Evolutionary conservation across 2,797 vertebrate genomes (phyloP), one percentile per base, ranked within the genome.

Genomic region (Myiothlypis coronata): DNA sequence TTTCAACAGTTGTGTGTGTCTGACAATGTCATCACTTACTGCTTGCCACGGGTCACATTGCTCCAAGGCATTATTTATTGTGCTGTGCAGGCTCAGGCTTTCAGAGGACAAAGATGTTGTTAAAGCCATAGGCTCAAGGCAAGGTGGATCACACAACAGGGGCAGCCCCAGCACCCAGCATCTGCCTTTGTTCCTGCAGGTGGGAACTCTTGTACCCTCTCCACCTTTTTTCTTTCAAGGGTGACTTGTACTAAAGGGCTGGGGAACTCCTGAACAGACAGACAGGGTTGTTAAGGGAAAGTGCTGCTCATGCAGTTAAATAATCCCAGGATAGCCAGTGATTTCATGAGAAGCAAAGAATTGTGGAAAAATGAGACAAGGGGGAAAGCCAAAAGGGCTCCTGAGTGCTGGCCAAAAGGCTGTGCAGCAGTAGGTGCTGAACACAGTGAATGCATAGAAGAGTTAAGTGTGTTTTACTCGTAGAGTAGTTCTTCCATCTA

Each of bases 1-100:
- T 96, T 97, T 97, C 97, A 95, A 97, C 97, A 97, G 97, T 96
- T 96, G 93, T 97, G 95, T 94, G 65, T 59, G 43, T 79, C 95
- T 97, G 97, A 97, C 97, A 97, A 87, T 96, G 96, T 96, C 95
- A 97, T 97, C 97, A 95, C 96, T 98, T 97, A 97, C 97, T 81
- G 96, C 97, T 96, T 87, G 97, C 96, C 96, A 93, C 63, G 18
- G 96, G 96, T 96, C 97, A 96, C 95, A 74, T 87, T 96, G 95
- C 97, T 97, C 89, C 9, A 55, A 96, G 97, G 95, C 94, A 94
- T 95, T 97, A 97, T 97, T 98, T 97, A 97, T 96, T 89, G 96
- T 82, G 93, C 74, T 87, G 85, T 9, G 49, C 76, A 83, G 96
- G 95, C 94, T 95, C 24, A 71, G 77, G 80, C 91, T 95, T 83